Evolutionary conservation across 2,888 invertebrate species (phyloP).

Genomic region (Eucriotettix oculatus): DNA sequence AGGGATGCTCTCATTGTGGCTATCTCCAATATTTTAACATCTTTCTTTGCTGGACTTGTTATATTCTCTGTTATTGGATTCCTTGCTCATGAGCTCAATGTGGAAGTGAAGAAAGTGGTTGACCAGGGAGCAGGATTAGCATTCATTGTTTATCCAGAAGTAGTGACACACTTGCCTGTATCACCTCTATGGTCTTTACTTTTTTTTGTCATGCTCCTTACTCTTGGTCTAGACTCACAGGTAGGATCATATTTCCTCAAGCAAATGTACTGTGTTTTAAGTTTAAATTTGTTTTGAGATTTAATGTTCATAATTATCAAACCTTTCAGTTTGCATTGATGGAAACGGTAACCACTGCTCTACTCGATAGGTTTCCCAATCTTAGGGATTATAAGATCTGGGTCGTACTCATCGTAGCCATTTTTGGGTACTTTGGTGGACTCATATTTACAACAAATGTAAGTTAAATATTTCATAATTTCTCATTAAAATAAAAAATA

Average conservation of each 20-base stretch:
- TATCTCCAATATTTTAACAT: conserved; percentile 58
- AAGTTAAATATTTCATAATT: conserved; percentile 6
- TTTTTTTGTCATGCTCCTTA: conserved; percentile 64
- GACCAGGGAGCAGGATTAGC: conserved; percentile 63
- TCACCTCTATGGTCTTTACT: conserved; percentile 68
- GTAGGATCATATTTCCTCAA: conserved; percentile 18
- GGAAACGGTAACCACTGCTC: conserved; percentile 34
- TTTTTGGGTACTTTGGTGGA: conserved; percentile 23
- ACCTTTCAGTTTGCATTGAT: conserved; percentile 26
- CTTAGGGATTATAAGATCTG: conserved; percentile 22
- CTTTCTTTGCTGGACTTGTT: conserved; percentile 64
- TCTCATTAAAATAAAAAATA: too few relatives aligned
- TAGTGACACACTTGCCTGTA: conserved; percentile 56
- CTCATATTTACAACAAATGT: conserved; percentile 21
- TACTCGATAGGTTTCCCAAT: conserved; percentile 31
- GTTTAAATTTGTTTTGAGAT: too few relatives aligned
- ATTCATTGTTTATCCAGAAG: conserved; percentile 75
- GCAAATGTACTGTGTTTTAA: too few relatives aligned
- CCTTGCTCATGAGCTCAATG: conserved; percentile 56
- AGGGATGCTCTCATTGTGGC: conserved; percentile 63
- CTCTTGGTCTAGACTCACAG: conserved; percentile 56
- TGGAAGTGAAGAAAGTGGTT: conserved; percentile 53
- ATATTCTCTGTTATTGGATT: conserved; percentile 71
- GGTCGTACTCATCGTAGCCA: conserved; percentile 22
- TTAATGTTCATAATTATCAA: neutral